Evolutionary conservation across 2,888 invertebrate species (phyloP).

Genomic region (Tetranychus piercei): DNA sequence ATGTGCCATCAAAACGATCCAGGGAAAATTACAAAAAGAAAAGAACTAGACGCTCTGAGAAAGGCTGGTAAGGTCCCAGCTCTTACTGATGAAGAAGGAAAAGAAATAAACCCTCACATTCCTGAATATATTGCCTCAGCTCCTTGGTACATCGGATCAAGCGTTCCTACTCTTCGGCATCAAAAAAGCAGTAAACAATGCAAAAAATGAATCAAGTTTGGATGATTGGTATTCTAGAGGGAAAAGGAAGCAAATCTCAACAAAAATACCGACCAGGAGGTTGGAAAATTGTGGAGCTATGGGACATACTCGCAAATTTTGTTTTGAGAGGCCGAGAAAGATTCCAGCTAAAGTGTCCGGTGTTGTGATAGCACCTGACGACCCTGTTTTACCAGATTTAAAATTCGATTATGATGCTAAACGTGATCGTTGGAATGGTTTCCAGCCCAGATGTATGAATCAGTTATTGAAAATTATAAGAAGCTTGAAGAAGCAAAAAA

Average conservation of each 20-base stretch:
- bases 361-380: conserved; percentile 75
- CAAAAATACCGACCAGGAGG: conserved; percentile 82
- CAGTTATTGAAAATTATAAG: conserved; percentile 78
- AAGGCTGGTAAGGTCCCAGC: conserved; percentile 88
- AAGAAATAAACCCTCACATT: conserved; percentile 96
- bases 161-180: conserved; percentile 86
- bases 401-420: conserved; percentile 82
- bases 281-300: conserved; percentile 97
- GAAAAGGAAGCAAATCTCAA: conserved; percentile 48
- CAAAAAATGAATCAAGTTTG: conserved; percentile 54
- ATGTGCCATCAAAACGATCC: conserved; percentile 52
- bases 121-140: conserved; percentile 96
- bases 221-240: conserved; percentile 75
- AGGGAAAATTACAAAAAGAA: conserved; percentile 92
- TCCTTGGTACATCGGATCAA: conserved; percentile 89
- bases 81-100: conserved; percentile 60
- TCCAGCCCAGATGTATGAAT: conserved; percentile 53
- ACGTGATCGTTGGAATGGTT: conserved; percentile 82
- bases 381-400: conserved; percentile 59
- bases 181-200: conserved; percentile 41
- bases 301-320: conserved; percentile 87
- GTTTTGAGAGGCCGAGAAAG: conserved; percentile 84
- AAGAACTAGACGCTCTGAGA: conserved; percentile 91
- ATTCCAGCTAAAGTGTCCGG: conserved; percentile 68
- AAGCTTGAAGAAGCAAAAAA: conserved; percentile 59